phyloP scores from a whole-genome alignment of 1,140 invertebrate genomes.

The Lamellibrachia luymesi region DNA sequence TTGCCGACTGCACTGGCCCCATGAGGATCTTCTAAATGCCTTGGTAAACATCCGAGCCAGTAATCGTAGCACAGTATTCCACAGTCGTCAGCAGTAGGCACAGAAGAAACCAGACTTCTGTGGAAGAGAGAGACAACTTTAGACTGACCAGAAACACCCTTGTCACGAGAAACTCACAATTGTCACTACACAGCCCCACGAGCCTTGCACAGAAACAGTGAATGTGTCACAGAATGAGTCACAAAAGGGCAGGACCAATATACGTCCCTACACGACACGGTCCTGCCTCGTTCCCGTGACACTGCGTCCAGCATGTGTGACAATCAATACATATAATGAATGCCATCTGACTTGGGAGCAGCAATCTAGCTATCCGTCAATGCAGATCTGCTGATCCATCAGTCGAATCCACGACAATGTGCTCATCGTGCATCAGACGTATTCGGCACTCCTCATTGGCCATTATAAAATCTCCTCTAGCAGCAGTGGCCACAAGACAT shows the following conservation, averaged over 20 bases:
- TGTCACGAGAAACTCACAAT: neutral
- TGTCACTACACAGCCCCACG: neutral
- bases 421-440: neutral
- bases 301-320: neutral
- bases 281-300: neutral
- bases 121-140: neutral
- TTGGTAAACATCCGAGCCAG: neutral
- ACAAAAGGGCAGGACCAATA: too few relatives aligned
- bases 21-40: neutral
- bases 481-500: too few relatives aligned
- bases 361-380: neutral
- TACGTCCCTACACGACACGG: neutral
- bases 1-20: neutral
- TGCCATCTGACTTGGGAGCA: neutral
- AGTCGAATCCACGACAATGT: neutral
- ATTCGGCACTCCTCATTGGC: neutral
- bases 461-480: neutral
- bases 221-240: neutral
- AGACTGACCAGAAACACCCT: neutral
- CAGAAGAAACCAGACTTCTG: neutral
- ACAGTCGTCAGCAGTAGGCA: neutral
- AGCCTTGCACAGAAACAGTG: neutral
- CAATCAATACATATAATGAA: constrained; percentile 1
- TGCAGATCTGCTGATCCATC: neutral
- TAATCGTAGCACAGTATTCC: neutral